These are phyloP conservation scores for Blastobasis lacticolella DNA, from an alignment of 2,888 invertebrate genomes.

Conservation along the genomic window DNA sequence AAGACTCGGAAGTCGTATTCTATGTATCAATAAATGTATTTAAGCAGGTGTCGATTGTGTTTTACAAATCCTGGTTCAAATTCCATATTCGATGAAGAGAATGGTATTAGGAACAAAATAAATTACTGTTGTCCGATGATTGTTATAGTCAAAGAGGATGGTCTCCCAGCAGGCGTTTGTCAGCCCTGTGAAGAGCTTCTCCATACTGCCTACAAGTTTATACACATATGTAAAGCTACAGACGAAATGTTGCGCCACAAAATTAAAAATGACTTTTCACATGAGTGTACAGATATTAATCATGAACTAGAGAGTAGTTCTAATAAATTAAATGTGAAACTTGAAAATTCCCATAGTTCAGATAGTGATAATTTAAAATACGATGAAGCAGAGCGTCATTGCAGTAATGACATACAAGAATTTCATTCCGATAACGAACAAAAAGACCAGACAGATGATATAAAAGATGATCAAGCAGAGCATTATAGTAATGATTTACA, in stretches of 20 bases:
- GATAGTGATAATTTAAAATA: conserved; percentile 18
- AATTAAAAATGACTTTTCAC: neutral
- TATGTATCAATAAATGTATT: too few species aligned
- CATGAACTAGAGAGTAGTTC: conserved; percentile 9
- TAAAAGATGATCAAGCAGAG: too few species aligned
- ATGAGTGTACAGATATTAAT: conserved; percentile 5
- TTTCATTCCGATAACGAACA: too few species aligned
- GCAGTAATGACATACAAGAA: neutral
- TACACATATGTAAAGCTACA: conserved; percentile 42
- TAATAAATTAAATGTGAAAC: conserved; percentile 32
- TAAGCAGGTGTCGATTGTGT: too few species aligned
- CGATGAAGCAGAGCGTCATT: conserved; percentile 13
- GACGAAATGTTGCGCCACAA: conserved; percentile 36
- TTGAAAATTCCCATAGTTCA: conserved; percentile 21
- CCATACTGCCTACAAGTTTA: conserved; percentile 34
- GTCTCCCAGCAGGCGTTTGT: conserved; percentile 41
- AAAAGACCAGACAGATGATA: too few species aligned
- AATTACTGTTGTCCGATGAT: conserved; percentile 43
- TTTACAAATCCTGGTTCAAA: too few species aligned
- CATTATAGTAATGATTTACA: too few species aligned
- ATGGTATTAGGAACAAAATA: conserved; percentile 32
- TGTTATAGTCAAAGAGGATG: conserved; percentile 34
- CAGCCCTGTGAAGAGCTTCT: conserved; percentile 34
- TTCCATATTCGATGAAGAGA: conserved; percentile 26
- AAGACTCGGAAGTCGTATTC: too few species aligned